phyloP scores from a whole-genome alignment of 2,888 invertebrate genomes.

The Ochropleura plecta region DNA sequence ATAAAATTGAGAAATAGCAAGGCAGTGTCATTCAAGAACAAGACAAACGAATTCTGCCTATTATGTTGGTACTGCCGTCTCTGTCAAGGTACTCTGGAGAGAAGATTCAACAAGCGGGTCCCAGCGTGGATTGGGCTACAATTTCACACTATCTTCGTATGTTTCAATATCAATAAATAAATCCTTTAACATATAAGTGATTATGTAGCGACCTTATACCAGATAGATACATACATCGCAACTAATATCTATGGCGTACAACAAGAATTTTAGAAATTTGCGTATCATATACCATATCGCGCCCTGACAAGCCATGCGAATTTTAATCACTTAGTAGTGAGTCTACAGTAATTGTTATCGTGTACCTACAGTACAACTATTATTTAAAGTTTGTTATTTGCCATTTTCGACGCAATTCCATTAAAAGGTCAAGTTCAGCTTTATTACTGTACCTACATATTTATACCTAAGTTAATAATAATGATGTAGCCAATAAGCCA shows the following conservation, averaged over 20 bases:
- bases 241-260: not conserved
- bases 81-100: not conserved
- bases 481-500: not conserved
- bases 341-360: constrained; percentile 1
- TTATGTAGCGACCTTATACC: not conserved
- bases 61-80: not conserved
- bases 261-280: not conserved
- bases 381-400: constrained; percentile 1
- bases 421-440: not conserved
- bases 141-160: not conserved
- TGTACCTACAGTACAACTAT: not conserved
- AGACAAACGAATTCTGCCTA: not conserved
- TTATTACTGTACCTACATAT: not conserved
- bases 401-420: not conserved
- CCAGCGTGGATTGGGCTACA: not conserved
- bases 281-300: constrained; percentile 15
- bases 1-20: not conserved
- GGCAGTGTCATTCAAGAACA: not conserved
- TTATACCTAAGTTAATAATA: not conserved
- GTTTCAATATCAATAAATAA: not conserved
- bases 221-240: not conserved
- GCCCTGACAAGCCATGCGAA: constrained; percentile 22
- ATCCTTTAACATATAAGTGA: not conserved
- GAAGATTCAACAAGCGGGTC: not conserved
- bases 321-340: constrained; percentile 33